Conservation (phyloP, 2,797 vertebrate species). For the Nannoperca obscura region DNA sequence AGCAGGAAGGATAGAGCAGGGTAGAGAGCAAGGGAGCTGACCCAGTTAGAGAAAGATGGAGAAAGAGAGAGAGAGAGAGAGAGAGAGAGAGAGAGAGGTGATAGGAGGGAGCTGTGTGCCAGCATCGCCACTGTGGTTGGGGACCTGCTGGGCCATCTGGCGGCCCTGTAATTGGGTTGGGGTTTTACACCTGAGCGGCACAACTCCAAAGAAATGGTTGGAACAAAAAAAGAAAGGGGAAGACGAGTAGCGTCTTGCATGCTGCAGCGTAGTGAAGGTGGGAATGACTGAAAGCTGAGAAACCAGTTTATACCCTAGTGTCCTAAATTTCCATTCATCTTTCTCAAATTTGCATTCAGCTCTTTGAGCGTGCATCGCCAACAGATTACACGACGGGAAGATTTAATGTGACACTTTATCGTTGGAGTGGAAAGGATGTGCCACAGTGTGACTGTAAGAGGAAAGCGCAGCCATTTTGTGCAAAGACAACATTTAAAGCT, state of each 20-base stretch:
- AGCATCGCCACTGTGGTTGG: constrained; percentile 68
- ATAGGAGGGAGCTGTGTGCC: constrained; percentile 62
- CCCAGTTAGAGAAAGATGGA: constrained; percentile 66
- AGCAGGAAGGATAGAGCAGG: constrained; percentile 48
- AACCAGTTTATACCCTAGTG: constrained; percentile 6
- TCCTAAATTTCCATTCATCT: background rate
- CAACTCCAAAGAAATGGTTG: constrained; percentile 61
- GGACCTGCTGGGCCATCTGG: constrained; percentile 85
- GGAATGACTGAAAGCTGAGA: constrained; percentile 31
- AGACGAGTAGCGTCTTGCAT: constrained; percentile 24
- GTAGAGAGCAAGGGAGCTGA: constrained; percentile 60
- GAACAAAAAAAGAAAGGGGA: constrained; percentile 22
- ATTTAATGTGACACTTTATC: constrained; percentile 24
- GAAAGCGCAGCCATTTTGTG: constrained; percentile 47
- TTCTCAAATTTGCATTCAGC: constrained; percentile 26
- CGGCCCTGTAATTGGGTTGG: constrained; percentile 84
- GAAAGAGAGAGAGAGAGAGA: constrained; percentile 56
- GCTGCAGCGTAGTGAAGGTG: constrained; percentile 7
- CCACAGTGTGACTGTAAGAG: constrained; percentile 14
- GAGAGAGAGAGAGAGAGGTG: constrained; percentile 55
- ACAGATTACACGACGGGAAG: constrained; percentile 11
- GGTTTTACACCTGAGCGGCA: constrained; percentile 82
- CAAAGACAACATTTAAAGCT: constrained; percentile 45
- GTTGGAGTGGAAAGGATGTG: constrained; percentile 21
- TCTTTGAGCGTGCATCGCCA: background rate